Base-by-base conservation (phyloP, 1,140 invertebrate genomes). In the Leptoteleia sp. region DNA sequence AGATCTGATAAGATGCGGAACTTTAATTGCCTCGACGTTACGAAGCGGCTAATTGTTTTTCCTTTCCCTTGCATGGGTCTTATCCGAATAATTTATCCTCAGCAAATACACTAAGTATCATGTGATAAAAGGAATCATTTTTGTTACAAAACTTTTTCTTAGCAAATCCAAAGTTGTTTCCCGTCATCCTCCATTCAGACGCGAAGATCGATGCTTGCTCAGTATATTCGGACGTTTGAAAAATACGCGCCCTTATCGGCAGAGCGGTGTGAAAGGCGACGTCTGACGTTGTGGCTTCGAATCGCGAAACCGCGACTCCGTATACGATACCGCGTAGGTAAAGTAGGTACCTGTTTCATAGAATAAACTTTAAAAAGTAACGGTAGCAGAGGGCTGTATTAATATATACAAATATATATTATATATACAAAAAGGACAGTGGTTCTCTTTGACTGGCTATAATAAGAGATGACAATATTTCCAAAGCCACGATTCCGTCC, bases 291-390 rank as follows among this genome's bases (percentile, higher is more conserved):
- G 85, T 81, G 80, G 85, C 84, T 81, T 86, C 80, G 84, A 88
- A 89, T 88, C 84, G 88, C 84, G 83, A 83, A 50, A 70, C 77
- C 81, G 83, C 83, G 84, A 87, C 82, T 81, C 84, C 85, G 87
- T 89, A 89, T 89, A 89, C 87, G 87, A 89, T 88, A 89, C 87
- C 87, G 85, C 78, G 87, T 89, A 88, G 86, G 87, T 88, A 89
- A 87, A 88, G 85, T 89, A 89, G 88, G 87, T 88, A 89, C 88
- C 88, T 89, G 87, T 88, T 87, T 84, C 73, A 71, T 85, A 81
- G 81, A 76, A 57, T 81, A 82, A 82, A 81, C 55, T 79, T 68
- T 50, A 76, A 72, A 85, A 79, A 81, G 77, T 86, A 83, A 86
- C 67, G 70, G 78, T 85, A 87, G 83, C 83, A 83, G 81, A 84